Base-by-base conservation (phyloP, 2,113 vertebrate species). In the Prinia subflava region DNA sequence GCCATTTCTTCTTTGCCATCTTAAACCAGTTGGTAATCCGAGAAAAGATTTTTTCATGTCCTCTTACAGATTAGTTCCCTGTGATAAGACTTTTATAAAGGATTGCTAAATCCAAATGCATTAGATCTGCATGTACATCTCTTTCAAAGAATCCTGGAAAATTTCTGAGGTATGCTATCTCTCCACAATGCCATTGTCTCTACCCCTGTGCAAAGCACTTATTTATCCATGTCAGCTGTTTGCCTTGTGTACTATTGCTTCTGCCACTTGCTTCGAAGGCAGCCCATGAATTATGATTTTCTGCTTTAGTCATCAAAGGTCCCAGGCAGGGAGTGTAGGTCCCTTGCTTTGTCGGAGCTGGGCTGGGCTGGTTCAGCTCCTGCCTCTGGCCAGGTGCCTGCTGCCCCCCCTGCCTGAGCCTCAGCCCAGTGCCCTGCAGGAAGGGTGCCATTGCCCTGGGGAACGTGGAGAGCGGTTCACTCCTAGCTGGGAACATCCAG, bases 281-380 rank as follows among this genome's bases (percentile, higher is more conserved):
- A 83, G 11, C 8, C 25, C 9, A 42, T 63, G 44, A 33, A 31
- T 23, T 68, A 13, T 7, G 7, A 18, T 64, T 68, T 68, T 74
- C 22, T n/a, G 10, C 17, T 83, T 67, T 68, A 12, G 3, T 30
- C 11, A 5, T 28, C 4, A 42, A 37, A 7, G 9, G 7, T 23
- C 14, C 37, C 16, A 31, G 44, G 16, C 1, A 35, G 33, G 60
- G 7, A 35, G 19, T 3, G 8, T 2, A 25, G 13, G 11, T 69
- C 9, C 11, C 0, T 2, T 2, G 0, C 11, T 60, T 22, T 19
- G 7, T 24, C 0, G 0, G n/a, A 59, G 25, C 19, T 46, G 53
- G 30, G 20, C 49, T 84, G 49, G 22, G 31, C 31, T 87, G 25
- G 3, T 30, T 83, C 15, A 28, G 42, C 3, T 2, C 23, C 57